Base-by-base conservation (phyloP, 2,797 vertebrate genomes). In the Myripristis murdjan region DNA sequence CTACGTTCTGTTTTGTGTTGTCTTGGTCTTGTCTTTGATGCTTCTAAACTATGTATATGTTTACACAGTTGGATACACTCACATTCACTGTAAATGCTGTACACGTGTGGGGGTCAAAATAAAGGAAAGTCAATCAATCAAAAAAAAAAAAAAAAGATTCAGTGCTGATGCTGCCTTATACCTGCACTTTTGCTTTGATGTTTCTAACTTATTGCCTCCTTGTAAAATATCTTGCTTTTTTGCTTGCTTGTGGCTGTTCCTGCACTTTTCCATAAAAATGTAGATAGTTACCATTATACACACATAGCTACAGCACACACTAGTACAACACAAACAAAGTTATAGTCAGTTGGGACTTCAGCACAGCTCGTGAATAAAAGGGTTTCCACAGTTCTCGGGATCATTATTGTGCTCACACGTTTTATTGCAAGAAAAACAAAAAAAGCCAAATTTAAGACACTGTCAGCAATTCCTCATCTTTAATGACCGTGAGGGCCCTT, bases 191-290 rank as follows among this genome's bases (percentile, higher is more conserved):
- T 22, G 3, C 47, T 49, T 22, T 24, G 20, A 49, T 49, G 11
- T 49, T 49, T 5, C 23, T 37, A 39, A 39, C 12, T 49, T 49
- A 49, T 20, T 39, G 11, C 12, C 15, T 37, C 11, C 11, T 12
- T 37, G 2, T 14, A 39, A 39, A 39, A 12, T 14, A 39, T 3
- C 37, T 39, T 11, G 11, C 18, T 37, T 56, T 56, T 33, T 39
- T 54, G 23, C n/a, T 39, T 23, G 53, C 53, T 33, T 12, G 12
- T 44, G n/a, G 24, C 26, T 28, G 58, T 47, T 44, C 20, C 41
- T n/a, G 23, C 57, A 28, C 24, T 16, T 31, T 60, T 47, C 6
- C 24, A 47, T 33, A 60, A 60, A 46, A 47, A 60, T 60, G 57
- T 43, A 28, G 47, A 59, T 46, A 59, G 41, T 28, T 24, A 59